Evolutionary conservation across 2,113 vertebrate genomes (phyloP).

Genomic region (Cairina moschata): DNA sequence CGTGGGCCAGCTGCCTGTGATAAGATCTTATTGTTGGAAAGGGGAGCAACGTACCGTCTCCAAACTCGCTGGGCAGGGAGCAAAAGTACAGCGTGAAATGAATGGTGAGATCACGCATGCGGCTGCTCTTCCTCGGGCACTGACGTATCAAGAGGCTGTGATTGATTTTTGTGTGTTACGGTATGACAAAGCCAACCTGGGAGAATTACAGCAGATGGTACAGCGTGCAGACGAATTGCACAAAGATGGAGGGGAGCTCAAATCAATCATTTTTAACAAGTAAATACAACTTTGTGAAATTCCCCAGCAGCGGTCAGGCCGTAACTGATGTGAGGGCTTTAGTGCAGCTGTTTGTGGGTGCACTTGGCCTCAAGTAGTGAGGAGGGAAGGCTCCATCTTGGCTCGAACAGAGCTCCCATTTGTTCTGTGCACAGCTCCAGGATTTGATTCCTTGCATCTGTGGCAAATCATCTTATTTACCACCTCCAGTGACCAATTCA

Average conservation of each 20-base stretch:
- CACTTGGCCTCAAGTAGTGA: background rate
- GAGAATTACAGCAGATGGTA: constrained; percentile 16
- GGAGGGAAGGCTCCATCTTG: constrained; percentile 36
- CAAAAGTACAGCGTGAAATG: background rate
- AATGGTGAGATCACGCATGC: background rate
- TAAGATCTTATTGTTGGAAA: constrained; percentile 63
- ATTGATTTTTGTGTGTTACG: constrained; percentile 26
- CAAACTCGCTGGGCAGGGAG: background rate
- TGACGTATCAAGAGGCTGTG: background rate
- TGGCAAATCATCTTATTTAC: constrained; percentile 66
- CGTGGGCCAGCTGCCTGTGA: constrained; percentile 20
- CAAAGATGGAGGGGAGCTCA: background rate
- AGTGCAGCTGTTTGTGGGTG: constrained; percentile 60
- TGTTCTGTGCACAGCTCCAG: constrained; percentile 19
- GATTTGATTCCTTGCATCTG: constrained; percentile 29
- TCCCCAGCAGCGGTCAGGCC: background rate
- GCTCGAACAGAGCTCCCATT: background rate
- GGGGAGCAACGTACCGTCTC: constrained; percentile 19
- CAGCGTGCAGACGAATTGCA: background rate
- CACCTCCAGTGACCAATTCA: constrained; percentile 48
- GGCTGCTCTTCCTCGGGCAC: background rate
- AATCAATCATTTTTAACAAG: constrained; percentile 42
- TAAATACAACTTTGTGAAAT: constrained; percentile 31
- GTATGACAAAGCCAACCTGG: background rate
- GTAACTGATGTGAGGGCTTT: constrained; percentile 47